Evolutionary conservation across 2,797 vertebrate genomes (phyloP).

Genomic region (Halcyon smyrnensis): DNA sequence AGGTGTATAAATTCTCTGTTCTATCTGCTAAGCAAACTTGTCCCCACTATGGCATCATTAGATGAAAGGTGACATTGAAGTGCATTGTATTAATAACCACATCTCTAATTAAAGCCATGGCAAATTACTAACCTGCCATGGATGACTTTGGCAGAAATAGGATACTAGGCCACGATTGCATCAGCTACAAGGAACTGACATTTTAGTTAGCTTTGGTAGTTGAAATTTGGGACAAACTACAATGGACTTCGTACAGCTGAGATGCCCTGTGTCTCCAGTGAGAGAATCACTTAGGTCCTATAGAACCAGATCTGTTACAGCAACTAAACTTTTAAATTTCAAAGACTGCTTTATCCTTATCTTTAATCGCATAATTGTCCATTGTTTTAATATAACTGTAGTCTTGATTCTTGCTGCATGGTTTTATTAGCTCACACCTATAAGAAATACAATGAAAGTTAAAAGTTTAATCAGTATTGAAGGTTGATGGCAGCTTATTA

Average conservation of each 20-base stretch:
- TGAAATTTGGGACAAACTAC: constrained; percentile 47
- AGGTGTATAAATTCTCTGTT: not conserved
- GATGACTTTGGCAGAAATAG: constrained; percentile 70
- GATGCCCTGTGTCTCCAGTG: not conserved
- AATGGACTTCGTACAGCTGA: not conserved
- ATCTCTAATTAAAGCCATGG: constrained; percentile 65
- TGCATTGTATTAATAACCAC: constrained; percentile 63
- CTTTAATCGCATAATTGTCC: not conserved
- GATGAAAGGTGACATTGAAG: constrained; percentile 71
- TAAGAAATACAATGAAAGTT: not conserved
- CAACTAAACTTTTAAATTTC: not conserved
- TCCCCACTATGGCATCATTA: constrained; percentile 38
- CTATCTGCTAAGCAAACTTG: constrained; percentile 11
- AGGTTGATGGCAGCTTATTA: not conserved
- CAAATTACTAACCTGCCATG: constrained; percentile 61
- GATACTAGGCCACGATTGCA: constrained; percentile 45
- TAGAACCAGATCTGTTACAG: not conserved
- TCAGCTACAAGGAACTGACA: constrained; percentile 24
- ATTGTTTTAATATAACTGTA: not conserved
- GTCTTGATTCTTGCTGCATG: not conserved
- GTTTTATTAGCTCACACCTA: not conserved
- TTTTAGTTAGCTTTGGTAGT: constrained; percentile 35
- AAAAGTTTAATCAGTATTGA: not conserved
- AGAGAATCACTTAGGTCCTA: not conserved
- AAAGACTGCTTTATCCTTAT: not conserved